phyloP scores from a whole-genome alignment of 2,888 invertebrate species.

The Tubiluchus corallicola region DNA sequence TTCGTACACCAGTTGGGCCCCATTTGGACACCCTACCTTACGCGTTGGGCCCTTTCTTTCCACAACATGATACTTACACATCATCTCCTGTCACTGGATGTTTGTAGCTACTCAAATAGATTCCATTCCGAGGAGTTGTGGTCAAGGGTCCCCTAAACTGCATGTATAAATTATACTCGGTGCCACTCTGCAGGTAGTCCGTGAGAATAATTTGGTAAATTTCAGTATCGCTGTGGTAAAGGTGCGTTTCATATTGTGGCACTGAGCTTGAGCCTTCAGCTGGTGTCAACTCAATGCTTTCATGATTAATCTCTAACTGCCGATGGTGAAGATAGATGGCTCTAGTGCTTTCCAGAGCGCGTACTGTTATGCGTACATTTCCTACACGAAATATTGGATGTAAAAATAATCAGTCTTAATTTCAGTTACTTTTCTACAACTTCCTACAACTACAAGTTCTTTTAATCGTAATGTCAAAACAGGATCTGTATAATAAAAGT shows the following conservation, averaged over 20 bases:
- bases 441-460: no score
- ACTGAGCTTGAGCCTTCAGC: neutral
- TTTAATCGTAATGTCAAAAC: no score
- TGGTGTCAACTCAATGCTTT: neutral
- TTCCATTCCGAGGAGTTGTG: neutral
- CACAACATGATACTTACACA: no score
- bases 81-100: no score
- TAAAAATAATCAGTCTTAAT: no score
- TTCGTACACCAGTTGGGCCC: no score
- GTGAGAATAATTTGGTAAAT: neutral
- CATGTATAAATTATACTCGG: neutral
- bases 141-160: neutral
- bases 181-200: neutral
- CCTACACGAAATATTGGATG: neutral
- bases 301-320: neutral
- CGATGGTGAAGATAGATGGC: neutral
- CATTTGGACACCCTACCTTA: no score
- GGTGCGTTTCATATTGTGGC: neutral
- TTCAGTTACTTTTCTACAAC: no score
- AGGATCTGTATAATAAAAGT: no score
- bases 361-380: neutral
- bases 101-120: constrained; percentile 1
- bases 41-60: no score
- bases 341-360: neutral
- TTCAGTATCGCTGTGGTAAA: neutral